Percentiles rank a stretch among this genome's conserved stretches.
Conservation (phyloP, 2,888 invertebrate genomes). For the Hypselothyrea guttata region DNA sequence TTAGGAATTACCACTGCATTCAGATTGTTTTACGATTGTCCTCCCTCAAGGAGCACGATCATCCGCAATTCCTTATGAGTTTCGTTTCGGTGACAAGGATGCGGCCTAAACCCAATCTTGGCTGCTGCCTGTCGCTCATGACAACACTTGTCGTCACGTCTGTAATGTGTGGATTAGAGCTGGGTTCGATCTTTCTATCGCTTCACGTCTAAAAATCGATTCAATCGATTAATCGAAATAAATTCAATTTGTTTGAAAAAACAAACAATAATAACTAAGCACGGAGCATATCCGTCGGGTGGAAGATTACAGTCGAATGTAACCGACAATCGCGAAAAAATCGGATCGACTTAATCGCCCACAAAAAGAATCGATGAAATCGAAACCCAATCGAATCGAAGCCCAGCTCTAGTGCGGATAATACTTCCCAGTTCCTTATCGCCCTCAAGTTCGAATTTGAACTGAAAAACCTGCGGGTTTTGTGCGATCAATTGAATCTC, state of each 20-base stretch:
- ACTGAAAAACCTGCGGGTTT: constrained; percentile 32
- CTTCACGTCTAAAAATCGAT: no score
- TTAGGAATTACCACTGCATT: constrained; percentile 49
- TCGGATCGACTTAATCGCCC: no score
- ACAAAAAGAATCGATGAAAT: no score
- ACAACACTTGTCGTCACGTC: constrained; percentile 65
- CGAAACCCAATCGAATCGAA: no score
- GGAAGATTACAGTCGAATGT: no score
- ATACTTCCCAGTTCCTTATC: constrained; percentile 59
- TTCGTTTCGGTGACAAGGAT: constrained; percentile 60
- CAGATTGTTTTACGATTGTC: constrained; percentile 57
- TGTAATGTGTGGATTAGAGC: constrained; percentile 44
- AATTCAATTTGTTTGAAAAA: no score
- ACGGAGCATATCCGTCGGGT: no score
- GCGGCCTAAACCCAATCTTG: constrained; percentile 29
- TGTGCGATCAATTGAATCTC: constrained; percentile 39
- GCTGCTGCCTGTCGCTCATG: constrained; percentile 60
- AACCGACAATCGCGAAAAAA: no score
- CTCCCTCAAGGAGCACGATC: constrained; percentile 40
- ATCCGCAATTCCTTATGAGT: constrained; percentile 71
- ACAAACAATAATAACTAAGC: no score
- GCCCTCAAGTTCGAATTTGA: constrained; percentile 32
- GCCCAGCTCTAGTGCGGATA: no score
- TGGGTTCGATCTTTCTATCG: no score
- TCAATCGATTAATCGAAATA: no score